Evolutionary conservation across 2,888 invertebrate genomes (phyloP).

Genomic region (Teleogryllus oceanicus): DNA sequence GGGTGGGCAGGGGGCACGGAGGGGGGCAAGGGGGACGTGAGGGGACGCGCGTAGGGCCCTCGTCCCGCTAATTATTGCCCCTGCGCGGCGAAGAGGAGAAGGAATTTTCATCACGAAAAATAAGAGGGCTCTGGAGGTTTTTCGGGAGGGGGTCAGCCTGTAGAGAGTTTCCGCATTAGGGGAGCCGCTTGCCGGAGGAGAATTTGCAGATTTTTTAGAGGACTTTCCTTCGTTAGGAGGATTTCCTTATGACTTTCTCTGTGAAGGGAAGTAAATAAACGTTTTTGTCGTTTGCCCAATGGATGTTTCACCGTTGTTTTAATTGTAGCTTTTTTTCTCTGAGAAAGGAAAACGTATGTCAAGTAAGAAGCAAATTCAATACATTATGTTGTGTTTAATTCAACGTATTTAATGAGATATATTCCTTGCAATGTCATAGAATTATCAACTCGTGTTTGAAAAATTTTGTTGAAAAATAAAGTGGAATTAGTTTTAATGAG

Average conservation of each 20-base stretch:
- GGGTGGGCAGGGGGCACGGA: background rate
- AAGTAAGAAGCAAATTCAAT: no score
- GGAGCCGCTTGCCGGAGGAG: conserved; percentile 7
- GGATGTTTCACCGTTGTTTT: conserved; percentile 6
- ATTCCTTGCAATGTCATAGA: no score
- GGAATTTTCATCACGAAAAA: conserved; percentile 18
- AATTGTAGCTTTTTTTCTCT: background rate
- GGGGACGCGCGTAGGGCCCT: conserved; percentile 7
- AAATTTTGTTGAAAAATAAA: no score
- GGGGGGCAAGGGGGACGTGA: background rate
- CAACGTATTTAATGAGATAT: no score
- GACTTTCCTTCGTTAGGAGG: conserved; percentile 10
- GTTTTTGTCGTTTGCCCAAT: background rate
- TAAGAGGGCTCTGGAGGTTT: conserved; percentile 18
- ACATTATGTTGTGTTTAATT: no score
- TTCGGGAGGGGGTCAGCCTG: conserved; percentile 3
- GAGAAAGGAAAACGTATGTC: no score
- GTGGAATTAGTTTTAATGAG: no score
- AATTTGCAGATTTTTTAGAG: conserved; percentile 3
- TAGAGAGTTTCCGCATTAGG: conserved; percentile 11
- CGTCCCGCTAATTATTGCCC: conserved; percentile 18
- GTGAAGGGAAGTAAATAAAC: background rate
- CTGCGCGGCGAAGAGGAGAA: background rate
- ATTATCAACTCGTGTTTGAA: no score
- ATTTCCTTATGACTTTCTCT: conserved; percentile 8